Evolutionary conservation across 2,888 invertebrate genomes (phyloP).

Genomic region (Trachelus iudaicus): DNA sequence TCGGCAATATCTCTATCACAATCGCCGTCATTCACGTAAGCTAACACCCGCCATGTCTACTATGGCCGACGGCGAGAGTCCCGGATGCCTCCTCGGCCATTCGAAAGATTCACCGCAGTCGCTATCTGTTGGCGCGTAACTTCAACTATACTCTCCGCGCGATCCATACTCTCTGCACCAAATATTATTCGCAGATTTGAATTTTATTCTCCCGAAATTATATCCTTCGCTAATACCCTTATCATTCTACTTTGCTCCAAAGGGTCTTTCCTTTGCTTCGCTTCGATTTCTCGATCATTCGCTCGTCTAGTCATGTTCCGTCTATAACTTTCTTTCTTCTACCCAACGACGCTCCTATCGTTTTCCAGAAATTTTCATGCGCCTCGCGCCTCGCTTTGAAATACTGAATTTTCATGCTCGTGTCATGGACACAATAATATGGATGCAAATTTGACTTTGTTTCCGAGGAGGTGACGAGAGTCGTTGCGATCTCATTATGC

Average conservation of each 20-base stretch:
- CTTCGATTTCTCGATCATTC: background rate
- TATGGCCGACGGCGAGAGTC: conserved; percentile 73
- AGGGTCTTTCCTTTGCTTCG: background rate
- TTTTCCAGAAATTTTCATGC: background rate
- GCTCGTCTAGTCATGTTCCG: background rate
- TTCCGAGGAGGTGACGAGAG: background rate
- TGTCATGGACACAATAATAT: background rate
- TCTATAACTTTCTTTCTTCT: background rate
- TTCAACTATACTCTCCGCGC: conserved; percentile 23
- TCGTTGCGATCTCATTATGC: background rate
- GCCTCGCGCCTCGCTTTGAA: background rate
- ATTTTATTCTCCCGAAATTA: background rate
- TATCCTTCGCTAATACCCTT: background rate
- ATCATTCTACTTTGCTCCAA: background rate
- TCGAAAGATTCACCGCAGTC: conserved; percentile 30
- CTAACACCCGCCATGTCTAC: conserved; percentile 80
- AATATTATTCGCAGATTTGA: background rate
- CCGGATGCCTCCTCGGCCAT: conserved; percentile 75
- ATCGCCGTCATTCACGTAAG: conserved; percentile 67
- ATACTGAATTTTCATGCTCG: background rate
- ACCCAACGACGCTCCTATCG: background rate
- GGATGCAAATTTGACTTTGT: background rate
- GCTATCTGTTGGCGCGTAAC: conserved; percentile 35
- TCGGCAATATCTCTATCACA: conserved; percentile 53
- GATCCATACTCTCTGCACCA: conserved; percentile 5